These are phyloP conservation scores for Rhingia campestris DNA, from an alignment of 2,888 invertebrate species.

Conservation along the genomic window DNA sequence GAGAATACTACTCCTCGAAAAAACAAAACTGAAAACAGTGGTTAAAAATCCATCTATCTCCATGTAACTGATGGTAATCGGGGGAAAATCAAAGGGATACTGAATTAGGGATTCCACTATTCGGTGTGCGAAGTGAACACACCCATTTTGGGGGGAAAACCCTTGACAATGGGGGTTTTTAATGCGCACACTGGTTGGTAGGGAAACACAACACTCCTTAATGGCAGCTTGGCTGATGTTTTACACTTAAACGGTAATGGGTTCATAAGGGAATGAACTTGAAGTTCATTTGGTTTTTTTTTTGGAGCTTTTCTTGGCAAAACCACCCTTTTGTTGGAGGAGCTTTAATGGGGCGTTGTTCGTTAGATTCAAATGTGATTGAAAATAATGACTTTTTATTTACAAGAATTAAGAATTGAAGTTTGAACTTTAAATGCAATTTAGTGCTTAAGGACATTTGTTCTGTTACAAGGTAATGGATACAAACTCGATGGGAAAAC, in stretches of 20 bases:
- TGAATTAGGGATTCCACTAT: constrained; percentile 11
- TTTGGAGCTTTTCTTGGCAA: constrained; percentile 37
- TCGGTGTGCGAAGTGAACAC: constrained; percentile 28
- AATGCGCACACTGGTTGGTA: constrained; percentile 36
- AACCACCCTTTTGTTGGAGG: not conserved
- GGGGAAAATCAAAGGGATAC: constrained; percentile 43
- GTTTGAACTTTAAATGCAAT: constrained; percentile 36
- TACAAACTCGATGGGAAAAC: constrained; percentile 2
- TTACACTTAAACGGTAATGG: constrained; percentile 15
- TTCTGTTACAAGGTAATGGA: not conserved
- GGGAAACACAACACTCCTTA: constrained; percentile 55
- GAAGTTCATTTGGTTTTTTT: constrained; percentile 11
- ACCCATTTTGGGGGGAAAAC: constrained; percentile 23
- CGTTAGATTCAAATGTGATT: constrained; percentile 42
- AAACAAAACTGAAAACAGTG: constrained; percentile 11
- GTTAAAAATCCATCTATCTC: constrained; percentile 39
- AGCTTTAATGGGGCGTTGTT: constrained; percentile 24
- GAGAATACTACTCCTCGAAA: constrained; percentile 22
- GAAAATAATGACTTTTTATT: not conserved
- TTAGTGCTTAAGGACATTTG: constrained; percentile 5
- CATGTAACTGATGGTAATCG: constrained; percentile 3
- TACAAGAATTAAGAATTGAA: not conserved
- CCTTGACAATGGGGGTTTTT: constrained; percentile 18
- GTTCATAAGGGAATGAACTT: constrained; percentile 34
- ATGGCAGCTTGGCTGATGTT: constrained; percentile 17